Evolutionary conservation across 2,113 vertebrate species (phyloP).

Genomic region (Paratilapia polleni): DNA sequence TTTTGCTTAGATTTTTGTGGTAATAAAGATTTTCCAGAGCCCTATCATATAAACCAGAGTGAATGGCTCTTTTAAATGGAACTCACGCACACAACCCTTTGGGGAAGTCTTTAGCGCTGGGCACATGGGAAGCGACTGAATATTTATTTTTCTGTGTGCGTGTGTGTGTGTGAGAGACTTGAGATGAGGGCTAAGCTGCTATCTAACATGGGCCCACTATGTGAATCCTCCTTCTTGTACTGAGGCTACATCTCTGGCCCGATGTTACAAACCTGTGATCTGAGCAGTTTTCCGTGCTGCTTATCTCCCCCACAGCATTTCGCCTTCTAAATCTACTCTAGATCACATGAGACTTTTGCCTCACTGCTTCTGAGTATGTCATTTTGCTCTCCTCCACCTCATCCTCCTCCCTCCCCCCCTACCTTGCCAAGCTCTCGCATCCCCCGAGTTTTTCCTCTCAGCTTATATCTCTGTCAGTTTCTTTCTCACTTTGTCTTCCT

Average conservation of each 20-base stretch:
- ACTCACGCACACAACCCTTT: slow-evolving; percentile 16
- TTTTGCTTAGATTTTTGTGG: background rate
- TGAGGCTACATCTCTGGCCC: slow-evolving; percentile 30
- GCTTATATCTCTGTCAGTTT: slow-evolving; percentile 36
- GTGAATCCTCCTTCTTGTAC: slow-evolving; percentile 22
- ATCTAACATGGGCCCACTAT: slow-evolving; percentile 25
- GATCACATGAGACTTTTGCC: slow-evolving; percentile 63
- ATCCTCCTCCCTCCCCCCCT: background rate
- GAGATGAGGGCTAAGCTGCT: slow-evolving; percentile 38
- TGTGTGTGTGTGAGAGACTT: slow-evolving; percentile 7
- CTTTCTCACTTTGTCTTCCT: slow-evolving; percentile 28
- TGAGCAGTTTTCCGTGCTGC: slow-evolving; percentile 42
- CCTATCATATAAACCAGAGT: slow-evolving; percentile 22
- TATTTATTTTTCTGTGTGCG: slow-evolving; percentile 28
- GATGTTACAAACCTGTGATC: slow-evolving; percentile 47
- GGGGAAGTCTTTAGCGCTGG: slow-evolving; percentile 30
- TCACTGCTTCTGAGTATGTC: slow-evolving; percentile 55
- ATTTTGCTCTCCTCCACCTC: slow-evolving; percentile 45
- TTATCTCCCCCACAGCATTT: slow-evolving; percentile 59
- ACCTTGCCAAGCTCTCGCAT: background rate
- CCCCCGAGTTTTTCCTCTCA: slow-evolving; percentile 30
- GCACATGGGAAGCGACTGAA: slow-evolving; percentile 31
- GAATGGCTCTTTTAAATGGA: slow-evolving; percentile 34
- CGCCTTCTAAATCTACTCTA: slow-evolving; percentile 60
- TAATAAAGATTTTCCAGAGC: background rate